Evolutionary conservation across 1,140 invertebrate genomes (phyloP).

Genomic region (Ceratosolen fusciceps): DNA sequence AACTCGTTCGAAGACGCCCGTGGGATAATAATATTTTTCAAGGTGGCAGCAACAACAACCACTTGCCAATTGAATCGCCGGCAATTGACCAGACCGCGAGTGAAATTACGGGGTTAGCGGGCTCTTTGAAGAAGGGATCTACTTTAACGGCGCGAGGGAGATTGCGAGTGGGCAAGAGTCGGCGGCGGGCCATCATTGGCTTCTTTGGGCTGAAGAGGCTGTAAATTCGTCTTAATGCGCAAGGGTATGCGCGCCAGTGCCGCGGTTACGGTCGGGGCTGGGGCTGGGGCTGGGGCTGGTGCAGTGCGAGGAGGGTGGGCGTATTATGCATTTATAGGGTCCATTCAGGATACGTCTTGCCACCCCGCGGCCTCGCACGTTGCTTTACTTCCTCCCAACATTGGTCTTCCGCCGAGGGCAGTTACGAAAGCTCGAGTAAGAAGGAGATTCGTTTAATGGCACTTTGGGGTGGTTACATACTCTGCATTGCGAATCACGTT

Average conservation of each 20-base stretch:
- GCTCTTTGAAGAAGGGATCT: background rate
- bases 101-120: slow-evolving; percentile 18
- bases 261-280: too few species aligned
- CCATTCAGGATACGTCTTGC: slow-evolving; percentile 6
- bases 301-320: too few species aligned
- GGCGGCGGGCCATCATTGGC: background rate
- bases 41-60: too few species aligned
- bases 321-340: slow-evolving; percentile 44
- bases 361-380: background rate
- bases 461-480: slow-evolving; percentile 14
- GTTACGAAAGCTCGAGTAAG: background rate
- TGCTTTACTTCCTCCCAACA: background rate
- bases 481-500: background rate
- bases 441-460: slow-evolving; percentile 28
- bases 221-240: slow-evolving; percentile 39
- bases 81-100: background rate
- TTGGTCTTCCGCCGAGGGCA: background rate
- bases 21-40: too few species aligned
- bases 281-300: too few species aligned
- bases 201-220: slow-evolving; percentile 14
- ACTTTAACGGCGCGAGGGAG: slow-evolving; percentile 6
- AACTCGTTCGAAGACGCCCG: background rate
- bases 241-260: background rate
- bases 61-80: slow-evolving; percentile 35
- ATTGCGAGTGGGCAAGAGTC: background rate